Evolutionary conservation across 2,113 vertebrate genomes (phyloP).

Genomic region (Herpetotheres cachinnans): DNA sequence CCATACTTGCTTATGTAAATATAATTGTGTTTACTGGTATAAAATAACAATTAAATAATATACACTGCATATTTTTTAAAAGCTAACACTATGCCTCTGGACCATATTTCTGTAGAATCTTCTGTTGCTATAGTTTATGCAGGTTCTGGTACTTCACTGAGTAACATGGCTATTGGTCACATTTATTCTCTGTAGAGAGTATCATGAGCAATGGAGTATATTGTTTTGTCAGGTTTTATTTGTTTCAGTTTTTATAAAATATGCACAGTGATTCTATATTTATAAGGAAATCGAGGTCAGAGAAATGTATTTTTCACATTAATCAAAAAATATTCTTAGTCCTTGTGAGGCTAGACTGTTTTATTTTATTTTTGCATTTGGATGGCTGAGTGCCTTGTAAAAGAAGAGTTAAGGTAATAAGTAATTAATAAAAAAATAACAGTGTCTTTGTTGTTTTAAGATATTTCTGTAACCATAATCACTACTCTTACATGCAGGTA

Average conservation of each 20-base stretch:
- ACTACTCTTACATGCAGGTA: background rate
- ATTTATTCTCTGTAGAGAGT: background rate
- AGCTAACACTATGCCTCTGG: background rate
- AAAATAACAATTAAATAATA: background rate
- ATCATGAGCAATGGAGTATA: background rate
- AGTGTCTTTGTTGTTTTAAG: background rate
- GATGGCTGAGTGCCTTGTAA: background rate
- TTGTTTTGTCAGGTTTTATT: conserved; percentile 30
- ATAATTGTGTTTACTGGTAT: background rate
- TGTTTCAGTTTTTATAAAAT: background rate
- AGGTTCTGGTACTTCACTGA: background rate
- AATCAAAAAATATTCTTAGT: background rate
- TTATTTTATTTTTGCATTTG: background rate
- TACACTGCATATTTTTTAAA: background rate
- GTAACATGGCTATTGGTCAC: background rate
- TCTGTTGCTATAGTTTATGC: background rate
- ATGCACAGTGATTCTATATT: background rate
- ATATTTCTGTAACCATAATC: background rate
- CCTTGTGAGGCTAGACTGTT: background rate
- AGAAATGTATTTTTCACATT: background rate
- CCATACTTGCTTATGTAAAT: background rate
- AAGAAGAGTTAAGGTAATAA: background rate
- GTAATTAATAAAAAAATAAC: background rate
- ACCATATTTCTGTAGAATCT: background rate
- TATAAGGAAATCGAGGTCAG: background rate